Base-by-base conservation (phyloP, 1,140 invertebrate species). In the Protaetia brevitarsis region DNA sequence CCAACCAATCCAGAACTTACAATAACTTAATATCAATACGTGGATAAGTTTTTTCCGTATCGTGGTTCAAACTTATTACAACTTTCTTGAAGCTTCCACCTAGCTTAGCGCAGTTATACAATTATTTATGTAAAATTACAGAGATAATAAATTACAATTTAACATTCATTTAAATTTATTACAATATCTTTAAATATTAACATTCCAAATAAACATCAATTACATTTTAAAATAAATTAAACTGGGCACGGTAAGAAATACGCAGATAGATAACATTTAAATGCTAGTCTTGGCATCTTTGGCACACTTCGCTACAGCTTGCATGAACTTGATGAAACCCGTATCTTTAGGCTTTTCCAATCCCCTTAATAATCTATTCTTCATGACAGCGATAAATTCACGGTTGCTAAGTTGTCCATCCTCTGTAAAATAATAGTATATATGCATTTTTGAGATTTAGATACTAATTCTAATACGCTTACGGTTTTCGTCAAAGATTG, bases 351-450 rank as follows among this genome's bases (percentile, higher is more conserved):
- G 96, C 76, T 98, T 96, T 76, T 99, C 96, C 28, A 99, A 81
- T 2, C 98, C 98, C 34, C 98, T 86, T 66, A 97, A 85, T 4
- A 99, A 83, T 64, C 97, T 85, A 79, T 98, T 96, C 79, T 99
- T 99, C 97, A 99, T 99, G 0, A 99, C 96, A 19, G 94, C 90
- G 1, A 99, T 93, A 81, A 99, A 99, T 81, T 99, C 98, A 41
- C 94, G 87, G 83, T 99, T 98, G 77, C 96, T 99, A 10, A 99
- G 82, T 74, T 98, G 93, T 2, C 95, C 96, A 82, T 99, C 97
- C 88, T 96, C 95, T 98, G 79, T 21, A 84, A 82, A 72, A 69
- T 41, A 71, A 74, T 66, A 41, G 1, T 7, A n/a, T n/a, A 59
- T 45, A n/a, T 10, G 13, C 19, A 34, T 19, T 41, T 41, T 31